Evolutionary conservation across 1,140 invertebrate genomes (phyloP).

Genomic region (Drosophila orosa): DNA sequence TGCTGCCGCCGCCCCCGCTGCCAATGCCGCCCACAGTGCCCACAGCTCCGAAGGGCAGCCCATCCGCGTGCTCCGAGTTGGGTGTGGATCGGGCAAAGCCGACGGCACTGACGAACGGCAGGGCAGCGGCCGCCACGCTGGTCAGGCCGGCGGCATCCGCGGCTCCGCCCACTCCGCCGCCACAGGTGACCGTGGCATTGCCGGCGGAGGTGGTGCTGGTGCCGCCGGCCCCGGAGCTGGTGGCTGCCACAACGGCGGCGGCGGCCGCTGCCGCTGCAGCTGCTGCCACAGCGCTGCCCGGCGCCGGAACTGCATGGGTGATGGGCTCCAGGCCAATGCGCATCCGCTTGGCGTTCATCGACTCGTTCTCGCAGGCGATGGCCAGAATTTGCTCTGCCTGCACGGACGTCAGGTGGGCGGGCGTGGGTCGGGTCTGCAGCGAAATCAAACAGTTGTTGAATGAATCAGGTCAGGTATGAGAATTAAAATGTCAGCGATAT

Average conservation of each 20-base stretch:
- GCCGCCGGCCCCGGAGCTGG: constrained; percentile 50
- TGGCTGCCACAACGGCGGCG: constrained; percentile 58
- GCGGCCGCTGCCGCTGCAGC: constrained; percentile 76
- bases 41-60: constrained; percentile 57
- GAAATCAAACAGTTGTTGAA: background rate
- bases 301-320: constrained; percentile 92
- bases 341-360: constrained; percentile 98
- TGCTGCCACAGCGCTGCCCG: constrained; percentile 86
- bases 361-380: constrained; percentile 98
- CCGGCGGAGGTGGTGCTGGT: constrained; percentile 57
- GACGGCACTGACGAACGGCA: constrained; percentile 76
- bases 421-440: constrained; percentile 90
- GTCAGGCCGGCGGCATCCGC: constrained; percentile 69
- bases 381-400: constrained; percentile 98
- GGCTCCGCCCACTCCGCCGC: constrained; percentile 51
- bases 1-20: constrained; percentile 60
- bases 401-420: constrained; percentile 97
- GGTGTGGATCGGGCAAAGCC: constrained; percentile 81
- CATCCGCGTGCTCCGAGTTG: constrained; percentile 78
- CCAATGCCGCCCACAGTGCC: constrained; percentile 56
- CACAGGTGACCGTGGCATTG: constrained; percentile 69
- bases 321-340: constrained; percentile 96
- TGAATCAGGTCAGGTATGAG: background rate
- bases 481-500: background rate
- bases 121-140: constrained; percentile 69